Evolutionary conservation across 2,113 vertebrate species (phyloP), one percentile per base, ranked within the genome.

Genomic region (Pao palembangensis): DNA sequence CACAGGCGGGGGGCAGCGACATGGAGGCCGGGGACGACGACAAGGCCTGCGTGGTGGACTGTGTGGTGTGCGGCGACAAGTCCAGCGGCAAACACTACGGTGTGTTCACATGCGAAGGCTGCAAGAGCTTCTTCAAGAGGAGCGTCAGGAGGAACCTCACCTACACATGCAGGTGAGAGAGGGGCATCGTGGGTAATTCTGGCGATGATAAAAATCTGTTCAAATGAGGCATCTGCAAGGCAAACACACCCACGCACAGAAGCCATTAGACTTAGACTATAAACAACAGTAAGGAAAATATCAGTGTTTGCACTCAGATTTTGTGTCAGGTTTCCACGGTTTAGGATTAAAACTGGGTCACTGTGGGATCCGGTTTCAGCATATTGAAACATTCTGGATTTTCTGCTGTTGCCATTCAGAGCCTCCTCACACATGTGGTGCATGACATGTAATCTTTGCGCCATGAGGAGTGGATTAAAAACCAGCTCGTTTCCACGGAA

Each of bases 41-140:
- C 71, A 92, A 93, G 61, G 91, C 92, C 43, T 90, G 93, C 79
- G 91, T 93, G 79, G 94, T 94, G 91, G 95, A 97, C 88, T 95
- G 94, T 61, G 93, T 92, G 77, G 94, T 96, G 69, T 95, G 94
- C 58, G 93, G 94, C 23, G 94, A 95, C 89, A 94, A 94, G 78
- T 94, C 94, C 70, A 95, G 94, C 51, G 94, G 94, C 43, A 96
- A 96, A 12, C 95, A 98, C 65, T 96, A 98, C 75, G 95, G 94
- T 0, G 94, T 95, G 46, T 96, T 95, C 87, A 97, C 95, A 66
- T 97, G 95, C 63, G 95, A 97, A 61, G 95, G 94, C 58, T 96
- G 95, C 91, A 97, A 97, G 87, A 96, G 94, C 88, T 97, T 96
- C 87, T 96, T 96, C 89, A 96, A 97, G 82, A 89, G 95, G 55